Evolutionary conservation across 2,888 invertebrate genomes (phyloP), one percentile per base, ranked within the genome.

Genomic region (Nycteola revayana): DNA sequence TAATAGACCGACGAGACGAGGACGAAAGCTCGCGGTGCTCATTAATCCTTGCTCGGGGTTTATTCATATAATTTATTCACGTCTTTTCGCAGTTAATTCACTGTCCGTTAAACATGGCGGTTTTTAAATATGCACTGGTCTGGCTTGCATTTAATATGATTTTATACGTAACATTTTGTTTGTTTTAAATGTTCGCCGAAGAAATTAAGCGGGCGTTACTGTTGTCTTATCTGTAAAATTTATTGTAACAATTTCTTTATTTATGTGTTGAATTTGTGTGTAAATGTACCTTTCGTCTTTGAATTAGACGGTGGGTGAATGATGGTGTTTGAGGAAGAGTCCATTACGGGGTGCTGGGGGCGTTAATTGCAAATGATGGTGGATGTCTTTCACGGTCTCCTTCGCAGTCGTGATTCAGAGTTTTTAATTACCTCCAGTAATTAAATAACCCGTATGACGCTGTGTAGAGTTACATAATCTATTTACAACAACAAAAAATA

Each of bases 41-140:
- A 73, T 83, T 82, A 81, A 78, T 78, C 74, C 72, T 62, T 60
- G 68, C 73, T 68, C 62, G 60, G 50, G 63, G 74, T 64, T 75
- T 75, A 69, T 75, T 76, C 73, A 76, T 78, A 72, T 48, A 36
- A 76, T 79, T 80, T 79, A 83, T 81, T 78, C 72, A 77, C 66
- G 64, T 70, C 72, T 78, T 79, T 75, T 73, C 58, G 52, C 63
- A 65, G 67, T 68, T 75, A 78, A 81, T 79, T 77, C 66, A 69
- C 65, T 66, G 68, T 55, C 66, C 65, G 68, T 67, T 73, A 69
- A 75, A 66, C 68, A 72, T 72, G 60, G 60, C 60, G 53, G 59
- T 14, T 14, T 14, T 14, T 14, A 14, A 14, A 14, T 14, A 14
- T 14, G 14, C 14, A 14, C 14, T 3, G 2, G 3, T 14, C 14